Evolutionary conservation across 1,140 invertebrate genomes (phyloP).

Genomic region (Aleiodes sp.): DNA sequence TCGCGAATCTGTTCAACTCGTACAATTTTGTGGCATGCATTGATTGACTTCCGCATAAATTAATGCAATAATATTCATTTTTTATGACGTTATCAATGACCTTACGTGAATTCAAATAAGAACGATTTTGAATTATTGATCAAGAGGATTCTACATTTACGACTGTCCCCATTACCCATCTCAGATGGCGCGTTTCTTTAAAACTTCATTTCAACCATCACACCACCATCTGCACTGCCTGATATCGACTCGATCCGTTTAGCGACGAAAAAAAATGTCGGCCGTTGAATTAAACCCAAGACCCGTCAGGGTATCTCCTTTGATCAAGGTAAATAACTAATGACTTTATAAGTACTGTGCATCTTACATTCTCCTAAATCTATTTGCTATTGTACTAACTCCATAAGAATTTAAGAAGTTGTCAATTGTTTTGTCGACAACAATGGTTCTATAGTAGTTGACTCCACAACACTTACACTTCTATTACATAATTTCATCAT

Average conservation of each 20-base stretch:
- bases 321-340: slow-evolving; percentile 72
- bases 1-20: no score
- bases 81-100: no score
- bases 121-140: no score
- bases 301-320: slow-evolving; percentile 76
- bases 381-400: slow-evolving; percentile 30
- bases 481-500: slow-evolving; percentile 37
- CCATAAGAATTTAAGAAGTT: background rate
- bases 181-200: background rate
- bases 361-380: slow-evolving; percentile 20
- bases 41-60: no score
- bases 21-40: no score
- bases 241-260: no score
- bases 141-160: background rate
- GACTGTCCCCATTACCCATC: background rate
- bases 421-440: background rate
- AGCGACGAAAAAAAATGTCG: slow-evolving; percentile 54
- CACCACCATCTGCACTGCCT: no score
- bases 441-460: background rate
- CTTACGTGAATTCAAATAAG: no score
- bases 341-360: no score
- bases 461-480: background rate
- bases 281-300: slow-evolving; percentile 47
- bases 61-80: no score
- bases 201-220: background rate